Evolutionary conservation across 2,888 invertebrate genomes (phyloP).

Genomic region (Furcula furcula): DNA sequence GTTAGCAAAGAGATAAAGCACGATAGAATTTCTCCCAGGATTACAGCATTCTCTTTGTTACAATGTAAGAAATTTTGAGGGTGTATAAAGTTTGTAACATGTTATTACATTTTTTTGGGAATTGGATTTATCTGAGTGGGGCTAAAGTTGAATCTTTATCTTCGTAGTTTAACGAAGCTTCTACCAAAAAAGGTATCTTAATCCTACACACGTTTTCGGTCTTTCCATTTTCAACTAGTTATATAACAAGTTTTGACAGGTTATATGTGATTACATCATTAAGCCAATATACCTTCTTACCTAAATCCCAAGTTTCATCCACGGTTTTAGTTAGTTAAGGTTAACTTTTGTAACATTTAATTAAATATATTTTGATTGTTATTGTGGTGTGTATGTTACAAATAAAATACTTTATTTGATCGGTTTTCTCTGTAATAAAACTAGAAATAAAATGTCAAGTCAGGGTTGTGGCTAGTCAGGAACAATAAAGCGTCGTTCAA

Average conservation of each 20-base stretch:
- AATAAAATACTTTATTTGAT: no score
- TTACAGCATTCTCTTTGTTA: conserved; percentile 25
- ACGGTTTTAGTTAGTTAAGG: no score
- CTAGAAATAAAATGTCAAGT: conserved; percentile 12
- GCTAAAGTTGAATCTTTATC: conserved; percentile 11
- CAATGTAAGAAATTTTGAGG: conserved; percentile 20
- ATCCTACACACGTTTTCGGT: no score
- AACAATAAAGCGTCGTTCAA: conserved; percentile 34
- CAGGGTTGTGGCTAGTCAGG: conserved; percentile 18
- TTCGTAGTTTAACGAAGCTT: neutral
- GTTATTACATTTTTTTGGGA: conserved; percentile 16
- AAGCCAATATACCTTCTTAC: no score
- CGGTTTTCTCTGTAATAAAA: conserved; percentile 21
- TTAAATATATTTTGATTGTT: no score
- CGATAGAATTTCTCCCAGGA: conserved; percentile 26
- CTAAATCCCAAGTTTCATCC: no score
- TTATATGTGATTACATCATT: no score
- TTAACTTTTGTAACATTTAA: no score
- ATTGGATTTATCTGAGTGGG: conserved; percentile 16
- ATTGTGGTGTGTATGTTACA: no score
- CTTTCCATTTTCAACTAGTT: no score
- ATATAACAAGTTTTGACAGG: no score
- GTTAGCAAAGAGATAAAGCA: conserved; percentile 32
- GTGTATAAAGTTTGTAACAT: conserved; percentile 9
- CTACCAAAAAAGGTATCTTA: no score